Evolutionary conservation across 92 coral and sea anemone genomes (phyloP).

Genomic region (Micromussa lordhowensis): DNA sequence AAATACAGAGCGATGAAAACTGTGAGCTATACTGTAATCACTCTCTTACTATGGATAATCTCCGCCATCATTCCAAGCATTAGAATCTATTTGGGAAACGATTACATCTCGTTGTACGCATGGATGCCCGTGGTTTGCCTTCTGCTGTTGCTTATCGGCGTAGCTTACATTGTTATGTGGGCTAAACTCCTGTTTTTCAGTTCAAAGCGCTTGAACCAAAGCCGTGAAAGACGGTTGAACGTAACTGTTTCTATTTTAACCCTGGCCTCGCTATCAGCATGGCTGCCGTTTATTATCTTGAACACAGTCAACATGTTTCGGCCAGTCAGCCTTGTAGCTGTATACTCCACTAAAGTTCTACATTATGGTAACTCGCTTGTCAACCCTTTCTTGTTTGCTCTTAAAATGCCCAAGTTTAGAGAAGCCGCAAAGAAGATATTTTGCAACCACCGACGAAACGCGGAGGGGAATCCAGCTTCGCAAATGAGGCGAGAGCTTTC

Average conservation of each 20-base stretch:
- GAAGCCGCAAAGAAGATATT: slow-evolving; percentile 22
- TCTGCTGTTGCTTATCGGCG: slow-evolving; percentile 20
- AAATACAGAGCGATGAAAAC: slow-evolving; percentile 18
- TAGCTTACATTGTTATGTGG: slow-evolving; percentile 40
- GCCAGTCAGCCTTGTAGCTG: slow-evolving; percentile 19
- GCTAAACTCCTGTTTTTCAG: slow-evolving; percentile 21
- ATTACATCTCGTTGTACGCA: slow-evolving; percentile 20
- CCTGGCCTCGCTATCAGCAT: slow-evolving; percentile 37
- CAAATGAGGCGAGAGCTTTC: not conserved
- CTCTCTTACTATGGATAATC: slow-evolving; percentile 1
- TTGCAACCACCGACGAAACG: not conserved
- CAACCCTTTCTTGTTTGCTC: slow-evolving; percentile 46
- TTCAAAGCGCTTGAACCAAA: slow-evolving; percentile 13
- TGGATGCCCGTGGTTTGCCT: slow-evolving; percentile 49
- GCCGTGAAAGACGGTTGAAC: slow-evolving; percentile 45
- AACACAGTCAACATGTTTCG: slow-evolving; percentile 37
- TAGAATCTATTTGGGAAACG: slow-evolving; percentile 21
- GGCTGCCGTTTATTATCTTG: slow-evolving; percentile 43
- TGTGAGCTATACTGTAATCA: not conserved
- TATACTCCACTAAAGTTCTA: slow-evolving; percentile 22
- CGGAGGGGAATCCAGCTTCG: not conserved
- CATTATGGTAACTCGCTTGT: slow-evolving; percentile 49
- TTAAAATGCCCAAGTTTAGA: slow-evolving; percentile 44
- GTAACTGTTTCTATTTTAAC: slow-evolving; percentile 44
- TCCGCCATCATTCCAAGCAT: slow-evolving; percentile 21